phyloP scores from a whole-genome alignment of 2,888 invertebrate species.

The Xylota segnis region DNA sequence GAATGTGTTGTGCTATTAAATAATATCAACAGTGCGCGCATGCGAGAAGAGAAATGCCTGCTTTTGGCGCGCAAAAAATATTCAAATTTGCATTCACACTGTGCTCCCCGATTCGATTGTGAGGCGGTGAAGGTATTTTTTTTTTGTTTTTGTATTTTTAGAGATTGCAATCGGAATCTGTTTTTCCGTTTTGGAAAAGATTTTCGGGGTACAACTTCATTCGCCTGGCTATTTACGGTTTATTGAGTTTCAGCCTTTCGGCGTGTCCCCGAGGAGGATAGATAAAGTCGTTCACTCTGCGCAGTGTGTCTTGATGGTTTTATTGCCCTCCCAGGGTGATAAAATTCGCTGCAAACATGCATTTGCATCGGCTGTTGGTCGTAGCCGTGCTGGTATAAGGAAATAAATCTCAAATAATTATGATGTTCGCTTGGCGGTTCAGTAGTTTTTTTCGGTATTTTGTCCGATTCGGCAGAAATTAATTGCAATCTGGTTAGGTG shows the following conservation, averaged over 20 bases:
- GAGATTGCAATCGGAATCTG: constrained; percentile 45
- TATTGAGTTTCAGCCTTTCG: constrained; percentile 28
- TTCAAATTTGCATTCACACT: constrained; percentile 8
- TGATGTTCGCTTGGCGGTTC: constrained; percentile 10
- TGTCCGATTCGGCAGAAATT: constrained; percentile 1
- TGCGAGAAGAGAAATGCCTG: constrained; percentile 36
- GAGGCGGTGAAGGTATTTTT: neutral
- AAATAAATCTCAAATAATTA: constrained; percentile 11
- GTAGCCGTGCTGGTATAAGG: constrained; percentile 7
- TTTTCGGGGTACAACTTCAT: constrained; percentile 37
- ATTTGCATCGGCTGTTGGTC: neutral
- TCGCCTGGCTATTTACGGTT: constrained; percentile 44
- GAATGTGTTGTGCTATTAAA: constrained; percentile 51
- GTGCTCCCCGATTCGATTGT: neutral
- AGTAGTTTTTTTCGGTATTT: constrained; percentile 5
- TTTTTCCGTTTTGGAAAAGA: constrained; percentile 21
- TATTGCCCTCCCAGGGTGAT: constrained; percentile 67
- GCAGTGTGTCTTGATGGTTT: constrained; percentile 59
- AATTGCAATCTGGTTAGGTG: neutral
- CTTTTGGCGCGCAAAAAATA: constrained; percentile 15
- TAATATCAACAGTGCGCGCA: constrained; percentile 42
- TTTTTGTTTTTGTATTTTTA: constrained; percentile 26
- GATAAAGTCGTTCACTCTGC: constrained; percentile 45
- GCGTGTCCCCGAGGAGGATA: constrained; percentile 12
- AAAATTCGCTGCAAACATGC: constrained; percentile 45